These are phyloP conservation scores for Patella pellucida DNA, from an alignment of 2,888 invertebrate species.

Conservation along the genomic window DNA sequence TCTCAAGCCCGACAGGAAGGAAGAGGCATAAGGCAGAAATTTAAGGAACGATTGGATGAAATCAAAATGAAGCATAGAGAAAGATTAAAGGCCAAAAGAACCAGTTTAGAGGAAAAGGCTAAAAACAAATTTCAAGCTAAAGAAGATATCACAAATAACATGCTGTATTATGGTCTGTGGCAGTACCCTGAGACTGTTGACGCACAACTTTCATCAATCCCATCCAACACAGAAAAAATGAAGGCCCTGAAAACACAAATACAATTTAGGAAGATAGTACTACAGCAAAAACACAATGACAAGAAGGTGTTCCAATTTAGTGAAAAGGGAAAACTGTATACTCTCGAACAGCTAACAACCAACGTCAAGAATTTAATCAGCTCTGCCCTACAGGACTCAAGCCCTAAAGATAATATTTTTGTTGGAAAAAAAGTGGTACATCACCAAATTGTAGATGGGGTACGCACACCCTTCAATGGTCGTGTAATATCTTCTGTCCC, in stretches of 20 bases:
- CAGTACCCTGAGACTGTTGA: background rate
- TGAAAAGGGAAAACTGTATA: background rate
- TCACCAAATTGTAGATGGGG: background rate
- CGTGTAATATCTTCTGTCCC: background rate
- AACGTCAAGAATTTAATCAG: background rate
- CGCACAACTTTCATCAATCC: background rate
- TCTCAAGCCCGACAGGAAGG: background rate
- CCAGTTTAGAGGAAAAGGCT: background rate
- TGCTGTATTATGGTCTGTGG: background rate
- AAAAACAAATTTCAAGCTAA: background rate
- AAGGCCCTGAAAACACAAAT: background rate
- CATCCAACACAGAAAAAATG: background rate
- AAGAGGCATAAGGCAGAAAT: background rate
- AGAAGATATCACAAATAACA: slow-evolving; percentile 2
- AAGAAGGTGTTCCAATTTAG: slow-evolving; percentile 1
- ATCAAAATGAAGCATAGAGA: background rate
- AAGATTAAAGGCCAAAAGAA: background rate
- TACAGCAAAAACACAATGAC: background rate
- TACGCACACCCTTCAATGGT: slow-evolving; percentile 3
- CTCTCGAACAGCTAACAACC: background rate
- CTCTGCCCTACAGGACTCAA: background rate
- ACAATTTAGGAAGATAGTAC: background rate
- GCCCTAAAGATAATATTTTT: background rate
- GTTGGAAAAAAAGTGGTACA: background rate
- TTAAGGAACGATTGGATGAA: background rate